phyloP scores from a whole-genome alignment of 2,888 invertebrate species.

The Campoplex nolae region DNA sequence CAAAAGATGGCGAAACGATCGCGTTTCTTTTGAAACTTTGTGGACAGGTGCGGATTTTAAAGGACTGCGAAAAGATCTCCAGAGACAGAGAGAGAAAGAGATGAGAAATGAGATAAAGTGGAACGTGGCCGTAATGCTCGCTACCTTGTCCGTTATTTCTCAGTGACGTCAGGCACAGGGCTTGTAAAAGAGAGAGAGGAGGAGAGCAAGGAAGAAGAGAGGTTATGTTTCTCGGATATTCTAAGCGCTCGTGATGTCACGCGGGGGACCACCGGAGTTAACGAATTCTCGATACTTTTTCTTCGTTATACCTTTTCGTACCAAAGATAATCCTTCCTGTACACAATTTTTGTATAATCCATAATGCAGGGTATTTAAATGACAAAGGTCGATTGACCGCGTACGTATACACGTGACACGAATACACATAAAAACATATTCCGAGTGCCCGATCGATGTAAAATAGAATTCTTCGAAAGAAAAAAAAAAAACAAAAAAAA shows the following conservation, averaged over 20 bases:
- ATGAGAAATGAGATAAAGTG: conserved; percentile 70
- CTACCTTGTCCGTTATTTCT: conserved; percentile 78
- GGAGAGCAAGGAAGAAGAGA: conserved; percentile 62
- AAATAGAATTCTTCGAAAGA: conserved; percentile 40
- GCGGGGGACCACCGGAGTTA: conserved; percentile 58
- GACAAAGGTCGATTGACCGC: conserved; percentile 19
- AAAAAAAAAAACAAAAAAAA: background rate
- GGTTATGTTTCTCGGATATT: conserved; percentile 40
- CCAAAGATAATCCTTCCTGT: conserved; percentile 18
- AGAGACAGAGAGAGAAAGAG: conserved; percentile 33
- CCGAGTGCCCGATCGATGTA: background rate
- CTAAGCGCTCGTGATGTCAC: conserved; percentile 70
- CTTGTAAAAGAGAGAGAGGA: conserved; percentile 73
- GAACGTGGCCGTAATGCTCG: conserved; percentile 74
- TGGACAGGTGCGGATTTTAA: conserved; percentile 55
- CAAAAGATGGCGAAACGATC: background rate
- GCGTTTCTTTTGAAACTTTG: conserved; percentile 14
- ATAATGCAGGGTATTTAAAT: conserved; percentile 21
- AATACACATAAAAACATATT: background rate
- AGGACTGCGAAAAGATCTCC: conserved; percentile 25
- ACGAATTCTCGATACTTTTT: conserved; percentile 63
- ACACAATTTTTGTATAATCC: conserved; percentile 27
- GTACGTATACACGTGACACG: conserved; percentile 34
- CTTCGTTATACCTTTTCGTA: conserved; percentile 16
- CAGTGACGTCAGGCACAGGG: conserved; percentile 75